phyloP scores from a whole-genome alignment of 2,888 invertebrate genomes.

The Patella ulyssiponensis region DNA sequence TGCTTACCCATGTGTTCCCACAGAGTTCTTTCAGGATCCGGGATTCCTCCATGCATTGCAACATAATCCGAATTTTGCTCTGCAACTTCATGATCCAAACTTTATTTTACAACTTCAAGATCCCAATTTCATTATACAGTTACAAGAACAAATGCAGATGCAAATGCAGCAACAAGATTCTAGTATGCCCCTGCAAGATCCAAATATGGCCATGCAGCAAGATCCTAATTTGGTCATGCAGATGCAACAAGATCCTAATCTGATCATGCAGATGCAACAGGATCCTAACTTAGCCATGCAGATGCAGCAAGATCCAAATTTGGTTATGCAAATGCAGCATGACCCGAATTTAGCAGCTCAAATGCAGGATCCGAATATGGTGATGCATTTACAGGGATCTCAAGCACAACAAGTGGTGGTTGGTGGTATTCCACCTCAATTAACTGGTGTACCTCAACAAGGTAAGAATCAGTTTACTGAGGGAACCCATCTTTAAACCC shows the following conservation, averaged over 20 bases:
- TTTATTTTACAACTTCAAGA: constrained; percentile 28
- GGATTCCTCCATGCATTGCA: constrained; percentile 2
- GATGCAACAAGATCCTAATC: constrained; percentile 5
- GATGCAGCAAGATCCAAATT: constrained; percentile 19
- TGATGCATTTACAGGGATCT: neutral
- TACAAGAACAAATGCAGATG: constrained; percentile 3
- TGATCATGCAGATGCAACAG: constrained; percentile 14
- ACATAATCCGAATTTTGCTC: neutral
- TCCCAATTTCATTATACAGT: constrained; percentile 18
- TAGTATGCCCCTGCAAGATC: neutral
- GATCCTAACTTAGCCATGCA: constrained; percentile 19
- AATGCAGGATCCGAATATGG: constrained; percentile 18
- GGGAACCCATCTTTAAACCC: too few relatives aligned
- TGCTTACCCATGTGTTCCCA: neutral
- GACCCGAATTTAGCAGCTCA: constrained; percentile 9
- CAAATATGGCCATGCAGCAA: neutral
- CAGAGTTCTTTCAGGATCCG: neutral
- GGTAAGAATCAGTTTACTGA: neutral
- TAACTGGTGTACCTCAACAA: neutral
- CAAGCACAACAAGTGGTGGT: constrained; percentile 12
- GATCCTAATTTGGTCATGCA: neutral
- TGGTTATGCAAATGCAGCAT: constrained; percentile 1
- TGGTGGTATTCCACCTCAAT: neutral
- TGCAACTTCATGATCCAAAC: constrained; percentile 71
- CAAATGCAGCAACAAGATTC: neutral